A percentile compares a stretch with the other conserved stretches of the same genome.
phyloP scores from a whole-genome alignment of 2,797 vertebrate species.

The Benthosema pterotum region DNA sequence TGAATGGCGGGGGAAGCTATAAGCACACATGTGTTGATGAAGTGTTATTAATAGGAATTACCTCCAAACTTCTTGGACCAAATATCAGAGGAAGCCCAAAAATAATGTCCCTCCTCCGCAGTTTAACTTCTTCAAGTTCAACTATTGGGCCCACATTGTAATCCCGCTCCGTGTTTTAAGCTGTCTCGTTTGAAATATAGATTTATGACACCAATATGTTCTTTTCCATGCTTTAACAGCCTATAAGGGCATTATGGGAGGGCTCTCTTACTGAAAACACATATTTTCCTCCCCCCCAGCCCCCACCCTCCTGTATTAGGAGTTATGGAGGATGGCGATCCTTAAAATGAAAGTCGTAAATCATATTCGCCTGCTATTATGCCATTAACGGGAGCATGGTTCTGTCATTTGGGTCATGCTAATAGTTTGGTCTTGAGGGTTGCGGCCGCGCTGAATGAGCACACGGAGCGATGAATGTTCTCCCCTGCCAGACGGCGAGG shows the following conservation, averaged over 20 bases:
- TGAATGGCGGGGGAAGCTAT: constrained; percentile 46
- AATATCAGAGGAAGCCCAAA: constrained; percentile 48
- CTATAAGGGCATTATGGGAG: constrained; percentile 75
- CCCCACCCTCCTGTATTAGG: constrained; percentile 71
- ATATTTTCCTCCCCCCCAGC: constrained; percentile 70
- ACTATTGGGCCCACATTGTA: constrained; percentile 65
- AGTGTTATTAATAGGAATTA: constrained; percentile 63
- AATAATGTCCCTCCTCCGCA: constrained; percentile 57
- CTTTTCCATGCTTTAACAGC: constrained; percentile 81
- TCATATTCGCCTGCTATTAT: constrained; percentile 79
- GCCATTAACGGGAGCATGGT: constrained; percentile 81
- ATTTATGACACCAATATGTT: constrained; percentile 86
- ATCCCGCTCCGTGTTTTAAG: constrained; percentile 65
- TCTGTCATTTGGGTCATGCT: constrained; percentile 82
- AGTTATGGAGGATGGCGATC: constrained; percentile 77
- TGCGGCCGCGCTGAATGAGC: constrained; percentile 59
- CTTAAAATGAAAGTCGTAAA: constrained; percentile 85
- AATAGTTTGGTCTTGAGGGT: constrained; percentile 76
- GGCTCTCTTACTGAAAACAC: constrained; percentile 80
- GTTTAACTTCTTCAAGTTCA: constrained; percentile 66
- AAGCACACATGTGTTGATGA: constrained; percentile 54
- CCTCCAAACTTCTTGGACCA: constrained; percentile 51
- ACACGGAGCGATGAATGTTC: constrained; percentile 33
- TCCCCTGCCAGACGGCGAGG: constrained; percentile 38
- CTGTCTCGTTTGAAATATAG: constrained; percentile 77